phyloP scores from a whole-genome alignment of 1,140 invertebrate genomes.

The Plectrocnemia conspersa region DNA sequence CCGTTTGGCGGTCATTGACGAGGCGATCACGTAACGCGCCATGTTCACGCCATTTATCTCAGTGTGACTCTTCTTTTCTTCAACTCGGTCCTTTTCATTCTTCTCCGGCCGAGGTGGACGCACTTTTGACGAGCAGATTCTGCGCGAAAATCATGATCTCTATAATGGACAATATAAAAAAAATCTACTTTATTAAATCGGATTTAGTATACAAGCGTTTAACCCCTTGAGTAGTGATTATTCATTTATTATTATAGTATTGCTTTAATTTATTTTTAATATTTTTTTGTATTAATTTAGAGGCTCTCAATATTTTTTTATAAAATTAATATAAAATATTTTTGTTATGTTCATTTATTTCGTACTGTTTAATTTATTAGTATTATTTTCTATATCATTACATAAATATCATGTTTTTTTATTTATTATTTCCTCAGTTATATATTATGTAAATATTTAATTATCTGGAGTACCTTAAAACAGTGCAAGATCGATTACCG shows the following conservation, averaged over 20 bases:
- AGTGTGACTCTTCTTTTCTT: too few species aligned
- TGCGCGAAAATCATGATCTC: neutral
- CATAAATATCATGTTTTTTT: too few species aligned
- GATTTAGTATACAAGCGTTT: neutral
- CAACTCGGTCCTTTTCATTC: neutral
- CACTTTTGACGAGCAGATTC: neutral
- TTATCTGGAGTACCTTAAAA: too few species aligned
- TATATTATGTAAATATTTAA: too few species aligned
- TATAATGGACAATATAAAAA: neutral
- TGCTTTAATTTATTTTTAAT: neutral
- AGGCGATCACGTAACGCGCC: constrained; percentile 12
- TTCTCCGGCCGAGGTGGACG: neutral
- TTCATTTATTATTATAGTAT: neutral
- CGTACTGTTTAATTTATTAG: too few species aligned
- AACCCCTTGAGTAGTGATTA: neutral
- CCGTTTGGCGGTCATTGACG: constrained; percentile 17
- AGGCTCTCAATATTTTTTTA: too few species aligned
- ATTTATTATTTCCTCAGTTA: too few species aligned
- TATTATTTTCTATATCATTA: too few species aligned
- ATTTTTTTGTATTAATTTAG: too few species aligned
- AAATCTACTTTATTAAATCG: neutral
- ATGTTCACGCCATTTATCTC: neutral
- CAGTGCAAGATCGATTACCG: too few species aligned
- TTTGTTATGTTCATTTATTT: too few species aligned
- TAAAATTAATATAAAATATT: too few species aligned